Evolutionary conservation across 2,113 vertebrate genomes (phyloP), one percentile per base, ranked within the genome.

Genomic region (Eubucco bourcierii): DNA sequence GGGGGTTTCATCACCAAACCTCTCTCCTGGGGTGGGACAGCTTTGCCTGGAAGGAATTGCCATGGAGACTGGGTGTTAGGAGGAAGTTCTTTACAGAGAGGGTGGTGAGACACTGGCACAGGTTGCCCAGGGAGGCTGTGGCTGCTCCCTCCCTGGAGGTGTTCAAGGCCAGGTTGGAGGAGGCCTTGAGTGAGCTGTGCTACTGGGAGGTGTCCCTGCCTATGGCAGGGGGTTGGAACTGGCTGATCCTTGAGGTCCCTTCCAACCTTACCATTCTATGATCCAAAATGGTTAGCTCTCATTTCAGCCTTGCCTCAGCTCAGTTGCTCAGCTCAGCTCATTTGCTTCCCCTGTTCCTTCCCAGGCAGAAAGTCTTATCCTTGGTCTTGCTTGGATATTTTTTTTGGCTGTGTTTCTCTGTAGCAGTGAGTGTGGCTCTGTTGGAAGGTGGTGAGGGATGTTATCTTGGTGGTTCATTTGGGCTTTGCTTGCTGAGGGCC

Each of bases 271-370:
- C 41, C 41, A 41, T 41, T 41, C 15, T 41, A 41, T 37, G 37
- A 33, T 34, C 75, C 13, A 5, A 61, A 56, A 37, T 13, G 29
- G 46, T 60, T 19, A 14, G 7, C 16, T 11, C 29, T 50, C 1
- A 0, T 41, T 77, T 55, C 61, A 86, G 70, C 41, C 47, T 56
- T 20, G 50, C 25, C 52, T 66, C 4, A 75, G 65, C 29, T 25
- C 1, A 0, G 87, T 70, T 56, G n/a, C 25, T 76, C 4, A 75
- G 65, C 52, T 66, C 4, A 75, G 65, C 29, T 25, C 1, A 0
- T 88, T 70, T 56, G n/a, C 25, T 76, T 37, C 3, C n/a, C 12
- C 39, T 85, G 1, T 15, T 81, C 3, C 33, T 2, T 23, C 7
- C 39, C 52, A 37, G 13, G 44, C 27, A 17, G 28, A 58, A 17